Percentiles rank a stretch among this genome's conserved stretches.
Conservation (phyloP, 2,113 vertebrate genomes). For the Haliaeetus leucogaster region DNA sequence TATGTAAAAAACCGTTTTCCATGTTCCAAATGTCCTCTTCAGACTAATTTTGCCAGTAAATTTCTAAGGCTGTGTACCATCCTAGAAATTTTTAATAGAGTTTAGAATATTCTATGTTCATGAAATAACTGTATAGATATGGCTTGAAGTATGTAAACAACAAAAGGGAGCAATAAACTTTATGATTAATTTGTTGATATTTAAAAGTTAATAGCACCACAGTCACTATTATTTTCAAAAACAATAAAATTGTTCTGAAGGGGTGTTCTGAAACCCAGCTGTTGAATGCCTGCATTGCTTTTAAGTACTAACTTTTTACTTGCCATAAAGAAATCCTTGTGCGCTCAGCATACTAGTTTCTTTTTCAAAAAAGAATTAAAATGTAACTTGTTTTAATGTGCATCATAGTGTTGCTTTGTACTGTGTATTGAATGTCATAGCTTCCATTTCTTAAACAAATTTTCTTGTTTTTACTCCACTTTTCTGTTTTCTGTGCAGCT, state of each 20-base stretch:
- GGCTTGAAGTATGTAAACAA: neutral
- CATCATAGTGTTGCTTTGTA: neutral
- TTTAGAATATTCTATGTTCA: neutral
- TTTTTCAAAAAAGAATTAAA: neutral
- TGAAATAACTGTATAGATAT: neutral
- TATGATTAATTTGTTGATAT: neutral
- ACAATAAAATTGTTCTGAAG: neutral
- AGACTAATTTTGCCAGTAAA: neutral
- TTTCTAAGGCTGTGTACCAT: neutral
- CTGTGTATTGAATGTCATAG: neutral
- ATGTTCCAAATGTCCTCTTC: neutral
- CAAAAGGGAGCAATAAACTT: neutral
- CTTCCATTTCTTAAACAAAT: neutral
- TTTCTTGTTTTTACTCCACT: neutral
- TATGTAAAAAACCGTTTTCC: neutral
- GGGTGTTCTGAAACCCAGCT: neutral
- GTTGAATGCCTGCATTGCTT: neutral
- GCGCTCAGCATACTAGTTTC: accelerated
- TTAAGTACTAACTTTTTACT: neutral
- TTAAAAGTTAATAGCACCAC: neutral
- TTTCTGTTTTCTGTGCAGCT: conserved; percentile 74
- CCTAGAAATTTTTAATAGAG: neutral
- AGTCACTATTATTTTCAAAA: neutral
- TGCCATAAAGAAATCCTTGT: neutral
- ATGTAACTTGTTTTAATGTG: neutral